These are phyloP conservation scores for Harpalus rubripes DNA, from an alignment of 2,888 invertebrate genomes.

Conservation along the genomic window DNA sequence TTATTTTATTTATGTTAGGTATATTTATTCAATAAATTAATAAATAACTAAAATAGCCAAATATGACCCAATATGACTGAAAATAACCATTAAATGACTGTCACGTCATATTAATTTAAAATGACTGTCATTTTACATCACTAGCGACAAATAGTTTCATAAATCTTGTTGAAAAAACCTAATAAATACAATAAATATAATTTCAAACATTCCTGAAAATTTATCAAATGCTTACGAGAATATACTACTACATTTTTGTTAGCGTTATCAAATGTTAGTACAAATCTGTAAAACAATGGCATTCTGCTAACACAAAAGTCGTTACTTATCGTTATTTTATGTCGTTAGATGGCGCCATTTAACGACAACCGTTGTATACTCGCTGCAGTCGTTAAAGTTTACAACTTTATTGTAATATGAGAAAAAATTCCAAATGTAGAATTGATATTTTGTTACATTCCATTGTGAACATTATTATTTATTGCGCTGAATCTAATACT, in stretches of 20 bases:
- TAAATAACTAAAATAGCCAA: too few species aligned
- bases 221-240: neutral
- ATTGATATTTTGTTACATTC: neutral
- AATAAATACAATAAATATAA: too few species aligned
- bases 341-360: neutral
- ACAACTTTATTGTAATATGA: neutral
- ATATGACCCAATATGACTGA: too few species aligned
- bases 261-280: neutral
- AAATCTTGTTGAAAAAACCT: too few species aligned
- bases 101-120: too few species aligned
- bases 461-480: neutral
- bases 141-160: too few species aligned
- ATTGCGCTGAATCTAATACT: too few species aligned
- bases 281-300: neutral
- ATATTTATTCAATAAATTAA: too few species aligned
- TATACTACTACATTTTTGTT: neutral
- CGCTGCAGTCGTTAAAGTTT: neutral
- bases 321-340: constrained; percentile 3
- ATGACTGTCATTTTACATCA: too few species aligned
- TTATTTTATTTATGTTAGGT: too few species aligned
- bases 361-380: neutral
- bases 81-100: too few species aligned
- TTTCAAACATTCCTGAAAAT: neutral
- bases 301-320: neutral
- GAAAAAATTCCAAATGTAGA: neutral